A percentile compares a stretch with the other conserved stretches of the same genome.
Evolutionary conservation across 2,888 invertebrate genomes (phyloP).

Genomic region (Homarus gammarus): DNA sequence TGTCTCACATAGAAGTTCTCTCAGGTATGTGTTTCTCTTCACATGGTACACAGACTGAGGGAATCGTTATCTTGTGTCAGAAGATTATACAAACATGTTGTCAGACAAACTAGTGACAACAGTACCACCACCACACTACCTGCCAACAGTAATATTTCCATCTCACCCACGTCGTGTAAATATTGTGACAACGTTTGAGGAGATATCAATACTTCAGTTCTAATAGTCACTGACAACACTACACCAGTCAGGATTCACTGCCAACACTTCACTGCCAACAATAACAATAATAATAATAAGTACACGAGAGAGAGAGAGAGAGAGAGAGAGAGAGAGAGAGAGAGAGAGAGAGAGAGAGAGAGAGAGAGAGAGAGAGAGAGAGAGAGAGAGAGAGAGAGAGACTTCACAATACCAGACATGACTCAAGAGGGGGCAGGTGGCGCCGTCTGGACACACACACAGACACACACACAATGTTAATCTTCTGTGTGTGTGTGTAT

Average conservation of each 20-base stretch:
- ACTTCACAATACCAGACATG: too few relatives aligned
- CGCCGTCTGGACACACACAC: too few relatives aligned
- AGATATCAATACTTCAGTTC: too few relatives aligned
- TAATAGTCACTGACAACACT: not conserved
- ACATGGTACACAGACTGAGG: slow-evolving; percentile 4
- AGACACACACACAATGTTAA: too few relatives aligned
- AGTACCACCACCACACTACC: slow-evolving; percentile 21
- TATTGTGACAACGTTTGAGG: not conserved
- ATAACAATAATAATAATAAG: too few relatives aligned
- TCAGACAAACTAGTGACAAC: slow-evolving; percentile 19
- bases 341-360: not conserved
- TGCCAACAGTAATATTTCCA: slow-evolving; percentile 17
- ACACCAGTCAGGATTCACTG: not conserved
- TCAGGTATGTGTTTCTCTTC: not conserved
- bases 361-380: slow-evolving; percentile 10
- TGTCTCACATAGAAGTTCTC: too few relatives aligned
- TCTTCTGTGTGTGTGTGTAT: too few relatives aligned
- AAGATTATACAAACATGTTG: slow-evolving; percentile 17
- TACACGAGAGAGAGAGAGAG: not conserved
- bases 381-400: not conserved
- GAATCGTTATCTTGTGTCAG: slow-evolving; percentile 19
- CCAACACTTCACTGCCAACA: not conserved
- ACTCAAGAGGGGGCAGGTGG: too few relatives aligned
- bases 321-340: not conserved
- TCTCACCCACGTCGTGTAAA: slow-evolving; percentile 1